Evolutionary conservation across 2,888 invertebrate genomes (phyloP).

Genomic region (Xylocampa areola): DNA sequence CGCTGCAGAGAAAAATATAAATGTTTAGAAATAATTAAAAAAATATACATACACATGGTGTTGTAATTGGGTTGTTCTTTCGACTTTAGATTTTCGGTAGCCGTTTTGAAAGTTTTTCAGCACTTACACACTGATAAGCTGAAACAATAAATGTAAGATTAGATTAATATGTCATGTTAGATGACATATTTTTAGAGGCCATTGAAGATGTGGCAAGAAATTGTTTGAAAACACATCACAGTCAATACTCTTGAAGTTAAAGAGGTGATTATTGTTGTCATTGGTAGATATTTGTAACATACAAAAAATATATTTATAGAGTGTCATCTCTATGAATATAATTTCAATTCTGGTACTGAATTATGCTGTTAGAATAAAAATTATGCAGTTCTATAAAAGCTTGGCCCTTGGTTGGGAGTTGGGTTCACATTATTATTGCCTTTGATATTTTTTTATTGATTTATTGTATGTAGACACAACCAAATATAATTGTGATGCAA

Average conservation of each 20-base stretch:
- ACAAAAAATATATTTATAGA: no score
- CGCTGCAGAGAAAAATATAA: slow-evolving; percentile 72
- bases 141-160: slow-evolving; percentile 58
- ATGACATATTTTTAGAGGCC: background rate
- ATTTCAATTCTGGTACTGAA: no score
- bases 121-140: slow-evolving; percentile 67
- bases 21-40: slow-evolving; percentile 55
- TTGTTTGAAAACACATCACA: no score
- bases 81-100: slow-evolving; percentile 78
- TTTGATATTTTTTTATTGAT: background rate
- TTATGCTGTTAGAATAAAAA: no score
- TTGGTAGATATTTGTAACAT: no score
- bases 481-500: slow-evolving; percentile 30
- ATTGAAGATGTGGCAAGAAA: background rate
- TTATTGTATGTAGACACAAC: background rate
- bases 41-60: slow-evolving; percentile 87
- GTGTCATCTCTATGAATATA: no score
- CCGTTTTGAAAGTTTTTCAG: slow-evolving; percentile 77
- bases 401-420: no score
- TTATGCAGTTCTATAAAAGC: no score
- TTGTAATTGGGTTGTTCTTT: slow-evolving; percentile 84
- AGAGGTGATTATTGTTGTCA: no score
- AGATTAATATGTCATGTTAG: slow-evolving; percentile 1
- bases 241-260: no score
- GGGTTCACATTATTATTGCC: no score